Percentiles rank a stretch among this genome's conserved stretches.
phyloP scores from a whole-genome alignment of 2,888 invertebrate genomes.

The Xanthostigma xanthostigma region DNA sequence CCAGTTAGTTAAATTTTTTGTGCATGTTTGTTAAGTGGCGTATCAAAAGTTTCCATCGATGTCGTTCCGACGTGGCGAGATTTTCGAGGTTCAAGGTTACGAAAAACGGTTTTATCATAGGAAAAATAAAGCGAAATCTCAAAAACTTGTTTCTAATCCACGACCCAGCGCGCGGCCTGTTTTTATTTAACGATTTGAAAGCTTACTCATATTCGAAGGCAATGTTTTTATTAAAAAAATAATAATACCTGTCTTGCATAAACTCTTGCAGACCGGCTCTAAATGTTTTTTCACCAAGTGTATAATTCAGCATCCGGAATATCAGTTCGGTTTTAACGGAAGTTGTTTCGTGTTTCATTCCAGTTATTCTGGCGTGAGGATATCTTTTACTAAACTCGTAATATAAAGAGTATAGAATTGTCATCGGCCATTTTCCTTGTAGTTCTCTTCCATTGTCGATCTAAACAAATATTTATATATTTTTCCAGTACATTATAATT shows the following conservation, averaged over 20 bases:
- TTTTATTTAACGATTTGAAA: too few species aligned
- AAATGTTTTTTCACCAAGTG: conserved; percentile 63
- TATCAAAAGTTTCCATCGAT: too few species aligned
- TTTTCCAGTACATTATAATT: background rate
- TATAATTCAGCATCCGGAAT: conserved; percentile 81
- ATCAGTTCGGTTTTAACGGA: conserved; percentile 63
- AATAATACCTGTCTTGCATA: conserved; percentile 39
- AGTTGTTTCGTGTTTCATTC: conserved; percentile 57
- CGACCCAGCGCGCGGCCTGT: too few species aligned
- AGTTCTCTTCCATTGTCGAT: conserved; percentile 54
- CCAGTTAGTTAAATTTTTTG: too few species aligned
- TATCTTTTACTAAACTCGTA: conserved; percentile 68
- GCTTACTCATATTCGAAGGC: too few species aligned
- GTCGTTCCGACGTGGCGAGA: too few species aligned
- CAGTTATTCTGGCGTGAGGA: conserved; percentile 62
- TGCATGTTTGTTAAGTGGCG: too few species aligned
- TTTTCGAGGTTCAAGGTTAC: too few species aligned
- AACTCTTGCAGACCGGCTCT: conserved; percentile 55
- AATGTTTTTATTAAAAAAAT: too few species aligned
- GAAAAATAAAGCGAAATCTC: too few species aligned
- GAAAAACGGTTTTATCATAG: too few species aligned
- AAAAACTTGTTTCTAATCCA: too few species aligned
- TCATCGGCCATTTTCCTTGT: conserved; percentile 70
- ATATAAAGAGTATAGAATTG: conserved; percentile 59
- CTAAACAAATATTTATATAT: conserved; percentile 25